A percentile compares a stretch with the other conserved stretches of the same genome.
These are phyloP conservation scores for Nasonia giraulti DNA, from an alignment of 1,140 invertebrate species.

Conservation along the genomic window DNA sequence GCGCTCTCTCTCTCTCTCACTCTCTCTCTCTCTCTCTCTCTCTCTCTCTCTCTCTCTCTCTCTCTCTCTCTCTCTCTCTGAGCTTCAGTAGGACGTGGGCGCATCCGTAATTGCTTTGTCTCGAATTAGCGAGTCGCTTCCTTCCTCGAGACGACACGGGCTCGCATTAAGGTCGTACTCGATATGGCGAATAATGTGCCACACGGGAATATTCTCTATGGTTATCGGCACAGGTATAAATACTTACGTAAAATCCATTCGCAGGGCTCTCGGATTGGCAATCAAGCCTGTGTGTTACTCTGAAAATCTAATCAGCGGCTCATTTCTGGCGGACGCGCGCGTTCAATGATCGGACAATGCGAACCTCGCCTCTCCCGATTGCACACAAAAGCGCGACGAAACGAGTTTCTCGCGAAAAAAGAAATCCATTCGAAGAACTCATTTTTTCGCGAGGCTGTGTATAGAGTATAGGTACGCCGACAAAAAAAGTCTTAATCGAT, in stretches of 20 bases:
- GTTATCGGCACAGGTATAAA: too few species aligned
- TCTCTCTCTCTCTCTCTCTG: too few species aligned
- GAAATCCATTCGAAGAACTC: conserved; percentile 21
- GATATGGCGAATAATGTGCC: too few species aligned
- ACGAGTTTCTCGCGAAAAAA: not conserved
- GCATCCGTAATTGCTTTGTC: not conserved
- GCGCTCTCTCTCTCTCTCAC: too few species aligned
- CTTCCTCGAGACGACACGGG: too few species aligned
- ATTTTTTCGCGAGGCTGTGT: not conserved
- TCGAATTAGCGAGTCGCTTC: not conserved
- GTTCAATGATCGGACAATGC: not conserved
- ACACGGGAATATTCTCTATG: too few species aligned
- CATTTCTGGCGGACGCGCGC: not conserved
- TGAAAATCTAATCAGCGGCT: not conserved
- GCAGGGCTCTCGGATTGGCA: too few species aligned
- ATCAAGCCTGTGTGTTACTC: too few species aligned
- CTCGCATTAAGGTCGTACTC: too few species aligned
- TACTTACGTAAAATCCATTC: too few species aligned
- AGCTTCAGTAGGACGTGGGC: not conserved
- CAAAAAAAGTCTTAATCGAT: conserved; percentile 41
- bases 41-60: too few species aligned
- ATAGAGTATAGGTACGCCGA: not conserved
- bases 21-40: too few species aligned
- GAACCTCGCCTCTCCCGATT: not conserved
- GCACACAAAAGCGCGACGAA: not conserved